These are phyloP conservation scores for Scelioninae gen. 2 DNA, from an alignment of 2,888 invertebrate species.

Conservation along the genomic window DNA sequence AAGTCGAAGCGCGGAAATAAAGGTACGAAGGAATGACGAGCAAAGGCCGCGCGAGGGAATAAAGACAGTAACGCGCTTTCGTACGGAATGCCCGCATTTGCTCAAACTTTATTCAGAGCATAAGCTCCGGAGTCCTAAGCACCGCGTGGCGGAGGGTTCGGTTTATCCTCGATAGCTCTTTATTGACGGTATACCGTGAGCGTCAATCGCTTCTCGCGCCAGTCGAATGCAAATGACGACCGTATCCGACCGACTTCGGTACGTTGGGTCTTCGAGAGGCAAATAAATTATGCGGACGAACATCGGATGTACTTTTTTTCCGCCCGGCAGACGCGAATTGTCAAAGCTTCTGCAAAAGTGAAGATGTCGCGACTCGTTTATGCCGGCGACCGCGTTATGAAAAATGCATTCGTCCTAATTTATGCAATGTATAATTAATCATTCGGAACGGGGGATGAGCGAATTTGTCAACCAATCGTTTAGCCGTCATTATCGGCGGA, in stretches of 20 bases:
- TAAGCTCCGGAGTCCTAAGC: constrained; percentile 66
- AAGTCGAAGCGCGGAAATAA: constrained; percentile 69
- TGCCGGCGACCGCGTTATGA: constrained; percentile 21
- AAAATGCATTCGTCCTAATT: constrained; percentile 45
- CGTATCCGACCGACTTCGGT: constrained; percentile 67
- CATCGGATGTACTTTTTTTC: constrained; percentile 44
- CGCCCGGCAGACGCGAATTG: constrained; percentile 24
- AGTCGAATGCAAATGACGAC: constrained; percentile 73
- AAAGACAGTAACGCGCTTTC: constrained; percentile 59
- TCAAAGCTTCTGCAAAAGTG: constrained; percentile 46
- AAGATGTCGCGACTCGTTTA: constrained; percentile 37
- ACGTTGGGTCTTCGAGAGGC: constrained; percentile 38
- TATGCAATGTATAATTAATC: constrained; percentile 53
- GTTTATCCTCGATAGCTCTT: constrained; percentile 67
- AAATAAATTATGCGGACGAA: constrained; percentile 57
- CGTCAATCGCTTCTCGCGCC: constrained; percentile 70
- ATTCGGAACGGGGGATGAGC: constrained; percentile 30
- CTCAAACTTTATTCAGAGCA: constrained; percentile 71
- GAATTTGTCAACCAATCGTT: constrained; percentile 47
- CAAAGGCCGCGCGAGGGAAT: constrained; percentile 57
- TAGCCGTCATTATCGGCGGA: constrained; percentile 15
- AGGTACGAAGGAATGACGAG: constrained; percentile 57
- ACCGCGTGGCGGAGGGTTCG: constrained; percentile 61
- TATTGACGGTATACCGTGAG: constrained; percentile 67
- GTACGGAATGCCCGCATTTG: constrained; percentile 59